A percentile compares a stretch with the other conserved stretches of the same genome.
phyloP scores from a whole-genome alignment of 2,888 invertebrate genomes.

The Allophyes oxyacanthae region DNA sequence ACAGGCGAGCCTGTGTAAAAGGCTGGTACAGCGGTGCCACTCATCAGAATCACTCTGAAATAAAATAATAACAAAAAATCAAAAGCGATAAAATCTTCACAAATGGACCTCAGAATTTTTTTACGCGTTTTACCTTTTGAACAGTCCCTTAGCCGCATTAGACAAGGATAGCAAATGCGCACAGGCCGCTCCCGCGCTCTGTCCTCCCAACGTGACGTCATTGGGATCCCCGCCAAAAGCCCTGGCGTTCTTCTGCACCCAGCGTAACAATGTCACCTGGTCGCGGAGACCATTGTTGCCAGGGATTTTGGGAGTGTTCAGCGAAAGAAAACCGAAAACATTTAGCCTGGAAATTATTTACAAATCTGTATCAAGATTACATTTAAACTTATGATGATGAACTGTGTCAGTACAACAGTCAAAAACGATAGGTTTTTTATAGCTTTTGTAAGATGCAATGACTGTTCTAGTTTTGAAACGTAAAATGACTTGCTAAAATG shows the following conservation, averaged over 20 bases:
- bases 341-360: constrained; percentile 42
- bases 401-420: too few relatives aligned
- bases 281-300: constrained; percentile 68
- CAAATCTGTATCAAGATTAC: not conserved
- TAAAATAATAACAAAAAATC: not conserved
- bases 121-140: constrained; percentile 59
- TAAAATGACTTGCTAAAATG: too few relatives aligned
- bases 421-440: too few relatives aligned
- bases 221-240: constrained; percentile 61
- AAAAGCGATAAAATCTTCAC: not conserved
- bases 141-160: constrained; percentile 54
- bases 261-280: constrained; percentile 58
- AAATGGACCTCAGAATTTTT: constrained; percentile 7
- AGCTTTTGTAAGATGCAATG: too few relatives aligned
- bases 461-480: too few relatives aligned
- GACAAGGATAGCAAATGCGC: constrained; percentile 61
- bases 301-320: constrained; percentile 60
- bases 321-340: constrained; percentile 69
- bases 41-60: constrained; percentile 54
- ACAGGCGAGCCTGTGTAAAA: constrained; percentile 54
- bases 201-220: constrained; percentile 60
- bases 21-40: constrained; percentile 52
- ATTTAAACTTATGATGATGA: too few relatives aligned
- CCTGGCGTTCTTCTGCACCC: constrained; percentile 61
- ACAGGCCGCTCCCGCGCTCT: constrained; percentile 55